These are phyloP conservation scores for Sisor rabdophorus DNA, from an alignment of 2,113 vertebrate species.

Conservation along the genomic window DNA sequence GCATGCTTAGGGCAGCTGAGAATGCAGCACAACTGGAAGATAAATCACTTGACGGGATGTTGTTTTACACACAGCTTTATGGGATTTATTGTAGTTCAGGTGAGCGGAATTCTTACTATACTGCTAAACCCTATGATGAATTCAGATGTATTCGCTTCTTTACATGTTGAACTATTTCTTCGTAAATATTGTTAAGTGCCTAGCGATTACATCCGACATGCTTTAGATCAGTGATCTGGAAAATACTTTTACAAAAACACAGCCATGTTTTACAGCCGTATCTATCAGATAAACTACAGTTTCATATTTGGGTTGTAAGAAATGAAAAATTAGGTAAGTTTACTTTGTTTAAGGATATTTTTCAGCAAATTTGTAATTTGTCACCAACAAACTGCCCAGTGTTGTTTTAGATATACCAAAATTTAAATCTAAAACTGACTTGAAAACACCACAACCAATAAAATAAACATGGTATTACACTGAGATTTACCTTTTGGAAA, in stretches of 20 bases:
- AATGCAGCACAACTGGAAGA: not conserved
- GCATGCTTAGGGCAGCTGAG: constrained; percentile 36
- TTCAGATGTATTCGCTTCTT: too few species aligned
- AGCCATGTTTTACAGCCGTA: not conserved
- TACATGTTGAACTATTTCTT: not conserved
- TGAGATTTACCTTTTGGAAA: not conserved
- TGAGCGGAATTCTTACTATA: not conserved
- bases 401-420: constrained; percentile 10
- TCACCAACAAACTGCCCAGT: not conserved
- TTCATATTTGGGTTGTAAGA: not conserved
- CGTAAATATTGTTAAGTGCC: constrained; percentile 16
- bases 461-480: not conserved
- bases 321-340: not conserved
- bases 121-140: not conserved
- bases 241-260: not conserved
- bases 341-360: not conserved
- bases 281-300: not conserved
- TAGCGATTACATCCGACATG: constrained; percentile 8
- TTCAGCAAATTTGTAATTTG: not conserved
- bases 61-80: not conserved
- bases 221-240: not conserved
- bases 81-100: not conserved
- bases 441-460: not conserved
- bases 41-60: not conserved
- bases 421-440: not conserved